These are phyloP conservation scores for Dascillus cervinus DNA, from an alignment of 2,888 invertebrate genomes.

Conservation along the genomic window DNA sequence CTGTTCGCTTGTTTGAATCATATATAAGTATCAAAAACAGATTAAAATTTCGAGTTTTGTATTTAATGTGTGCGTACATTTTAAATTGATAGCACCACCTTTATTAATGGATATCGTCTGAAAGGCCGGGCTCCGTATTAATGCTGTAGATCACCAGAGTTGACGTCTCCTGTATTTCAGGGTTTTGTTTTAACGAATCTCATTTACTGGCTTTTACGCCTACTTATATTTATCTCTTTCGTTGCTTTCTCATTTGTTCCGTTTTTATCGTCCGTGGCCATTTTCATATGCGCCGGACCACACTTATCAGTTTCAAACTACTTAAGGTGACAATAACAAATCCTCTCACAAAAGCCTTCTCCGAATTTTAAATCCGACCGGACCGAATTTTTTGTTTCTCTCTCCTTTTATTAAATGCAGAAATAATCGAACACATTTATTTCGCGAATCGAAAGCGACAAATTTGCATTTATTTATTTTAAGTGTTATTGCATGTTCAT, in stretches of 20 bases:
- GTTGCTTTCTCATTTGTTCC: slow-evolving; percentile 17
- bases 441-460: too few species aligned
- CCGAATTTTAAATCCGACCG: too few species aligned
- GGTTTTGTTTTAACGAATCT: slow-evolving; percentile 34
- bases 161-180: slow-evolving; percentile 31
- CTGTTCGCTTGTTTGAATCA: slow-evolving; percentile 40
- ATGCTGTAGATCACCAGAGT: slow-evolving; percentile 30
- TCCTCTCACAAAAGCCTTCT: too few species aligned
- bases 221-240: slow-evolving; percentile 23
- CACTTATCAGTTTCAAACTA: too few species aligned
- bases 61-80: slow-evolving; percentile 33
- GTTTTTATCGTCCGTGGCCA: slow-evolving; percentile 20
- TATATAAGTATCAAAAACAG: slow-evolving; percentile 39
- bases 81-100: slow-evolving; percentile 32
- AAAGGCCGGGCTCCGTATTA: slow-evolving; percentile 26
- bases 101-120: slow-evolving; percentile 31
- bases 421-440: too few species aligned
- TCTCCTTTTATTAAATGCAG: too few species aligned
- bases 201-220: slow-evolving; percentile 29
- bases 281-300: slow-evolving; percentile 18
- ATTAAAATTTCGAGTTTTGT: slow-evolving; percentile 35
- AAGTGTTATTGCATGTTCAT: slow-evolving; percentile 12
- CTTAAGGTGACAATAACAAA: too few species aligned
- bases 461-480: slow-evolving; percentile 11
- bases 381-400: too few species aligned